phyloP scores from a whole-genome alignment of 2,888 invertebrate genomes.

The Eupithecia subumbrata region DNA sequence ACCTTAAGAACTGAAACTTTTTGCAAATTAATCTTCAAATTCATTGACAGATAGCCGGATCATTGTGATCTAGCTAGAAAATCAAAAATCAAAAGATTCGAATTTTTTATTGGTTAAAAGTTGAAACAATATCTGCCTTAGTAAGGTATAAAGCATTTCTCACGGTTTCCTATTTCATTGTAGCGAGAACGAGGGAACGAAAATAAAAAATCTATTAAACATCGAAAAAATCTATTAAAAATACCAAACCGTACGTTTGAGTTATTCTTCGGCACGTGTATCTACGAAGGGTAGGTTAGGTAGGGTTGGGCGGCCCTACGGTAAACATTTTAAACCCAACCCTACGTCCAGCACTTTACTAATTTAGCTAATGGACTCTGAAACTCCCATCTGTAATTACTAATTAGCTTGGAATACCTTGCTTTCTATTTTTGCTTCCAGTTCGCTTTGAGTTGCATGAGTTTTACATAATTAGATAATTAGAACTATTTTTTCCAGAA shows the following conservation, averaged over 20 bases:
- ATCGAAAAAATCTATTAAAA: slow-evolving; percentile 5
- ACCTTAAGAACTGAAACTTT: no score
- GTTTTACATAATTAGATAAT: neutral
- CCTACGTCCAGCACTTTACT: slow-evolving; percentile 32
- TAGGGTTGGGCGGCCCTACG: slow-evolving; percentile 3
- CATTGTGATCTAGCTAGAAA: no score
- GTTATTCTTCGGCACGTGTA: slow-evolving; percentile 5
- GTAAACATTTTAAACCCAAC: slow-evolving; percentile 33
- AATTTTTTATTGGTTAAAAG: no score
- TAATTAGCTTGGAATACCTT: slow-evolving; percentile 58
- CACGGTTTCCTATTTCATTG: slow-evolving; percentile 3
- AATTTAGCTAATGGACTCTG: slow-evolving; percentile 65
- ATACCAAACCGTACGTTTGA: slow-evolving; percentile 4
- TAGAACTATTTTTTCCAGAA: neutral
- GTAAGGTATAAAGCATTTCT: neutral
- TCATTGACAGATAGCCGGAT: no score
- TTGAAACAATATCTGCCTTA: neutral
- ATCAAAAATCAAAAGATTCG: no score
- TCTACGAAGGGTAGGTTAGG: slow-evolving; percentile 8
- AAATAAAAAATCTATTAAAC: no score
- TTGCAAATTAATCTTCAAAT: no score
- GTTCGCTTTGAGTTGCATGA: neutral
- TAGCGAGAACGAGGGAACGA: neutral
- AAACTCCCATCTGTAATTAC: slow-evolving; percentile 48
- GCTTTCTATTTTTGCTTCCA: neutral